Conservation (phyloP, 2,888 invertebrate species). For the Sphecodes monilicornis region DNA sequence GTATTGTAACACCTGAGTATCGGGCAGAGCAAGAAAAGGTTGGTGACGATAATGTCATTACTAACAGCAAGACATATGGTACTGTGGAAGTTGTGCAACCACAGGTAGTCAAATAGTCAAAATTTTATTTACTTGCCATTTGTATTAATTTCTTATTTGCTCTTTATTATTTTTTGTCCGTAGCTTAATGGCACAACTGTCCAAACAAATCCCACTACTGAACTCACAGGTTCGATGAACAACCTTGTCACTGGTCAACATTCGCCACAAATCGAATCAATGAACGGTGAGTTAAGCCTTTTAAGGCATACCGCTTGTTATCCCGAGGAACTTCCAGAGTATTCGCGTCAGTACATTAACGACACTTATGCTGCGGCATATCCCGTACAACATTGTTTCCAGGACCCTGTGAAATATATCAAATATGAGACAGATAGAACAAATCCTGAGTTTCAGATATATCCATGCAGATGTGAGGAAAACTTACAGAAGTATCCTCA, state of each 20-base stretch:
- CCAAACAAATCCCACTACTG: slow-evolving; percentile 75
- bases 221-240: slow-evolving; percentile 82
- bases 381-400: slow-evolving; percentile 72
- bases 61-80: slow-evolving; percentile 86
- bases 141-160: slow-evolving; percentile 17
- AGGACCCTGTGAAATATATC: slow-evolving; percentile 74
- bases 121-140: not conserved
- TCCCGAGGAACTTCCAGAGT: slow-evolving; percentile 76
- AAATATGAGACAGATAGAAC: slow-evolving; percentile 65
- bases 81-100: slow-evolving; percentile 85
- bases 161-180: slow-evolving; percentile 21
- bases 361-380: slow-evolving; percentile 76
- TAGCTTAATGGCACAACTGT: slow-evolving; percentile 76
- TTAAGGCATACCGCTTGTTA: slow-evolving; percentile 74
- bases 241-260: slow-evolving; percentile 80
- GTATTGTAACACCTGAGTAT: slow-evolving; percentile 89
- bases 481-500: slow-evolving; percentile 81
- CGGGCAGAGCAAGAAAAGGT: slow-evolving; percentile 86
- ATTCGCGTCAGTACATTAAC: slow-evolving; percentile 74
- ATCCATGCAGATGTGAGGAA: slow-evolving; percentile 81
- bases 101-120: slow-evolving; percentile 75
- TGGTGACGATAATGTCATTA: slow-evolving; percentile 85
- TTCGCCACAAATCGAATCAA: slow-evolving; percentile 81
- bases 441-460: slow-evolving; percentile 75
- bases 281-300: slow-evolving; percentile 83